These are phyloP conservation scores for Caenorhabditis sinica DNA, from an alignment of 2,888 invertebrate genomes.

Conservation along the genomic window DNA sequence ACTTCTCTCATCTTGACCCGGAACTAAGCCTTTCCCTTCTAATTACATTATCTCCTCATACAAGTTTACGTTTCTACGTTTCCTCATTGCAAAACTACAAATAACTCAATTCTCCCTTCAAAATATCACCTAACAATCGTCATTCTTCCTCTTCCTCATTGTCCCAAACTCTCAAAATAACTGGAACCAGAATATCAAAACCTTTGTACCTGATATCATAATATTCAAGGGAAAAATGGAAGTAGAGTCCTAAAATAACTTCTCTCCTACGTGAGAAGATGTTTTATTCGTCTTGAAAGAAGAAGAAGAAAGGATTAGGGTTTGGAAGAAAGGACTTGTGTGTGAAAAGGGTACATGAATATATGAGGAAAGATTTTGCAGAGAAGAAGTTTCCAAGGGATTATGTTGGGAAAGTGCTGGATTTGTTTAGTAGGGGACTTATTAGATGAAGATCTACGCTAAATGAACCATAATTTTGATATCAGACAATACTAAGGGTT, in stretches of 20 bases:
- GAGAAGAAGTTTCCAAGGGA: no score
- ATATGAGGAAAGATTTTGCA: no score
- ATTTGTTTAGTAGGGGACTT: no score
- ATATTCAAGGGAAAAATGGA: not conserved
- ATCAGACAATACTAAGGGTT: no score
- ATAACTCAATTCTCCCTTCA: not conserved
- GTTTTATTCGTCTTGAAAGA: conserved; percentile 1
- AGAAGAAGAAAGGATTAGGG: not conserved
- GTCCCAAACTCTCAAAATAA: not conserved
- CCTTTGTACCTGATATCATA: not conserved
- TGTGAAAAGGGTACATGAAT: not conserved
- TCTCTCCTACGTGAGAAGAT: conserved; percentile 25
- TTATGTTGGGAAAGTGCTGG: no score
- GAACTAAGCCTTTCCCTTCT: not conserved
- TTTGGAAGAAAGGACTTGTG: not conserved
- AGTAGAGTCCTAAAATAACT: not conserved
- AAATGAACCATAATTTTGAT: no score
- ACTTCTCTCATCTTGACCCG: not conserved
- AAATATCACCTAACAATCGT: not conserved
- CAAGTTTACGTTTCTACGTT: not conserved
- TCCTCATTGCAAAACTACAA: no score
- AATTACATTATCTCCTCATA: not conserved
- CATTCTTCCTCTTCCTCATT: no score
- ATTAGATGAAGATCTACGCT: no score
- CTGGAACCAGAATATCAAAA: not conserved